phyloP scores from a whole-genome alignment of 2,113 vertebrate species.

The Uria aalge region DNA sequence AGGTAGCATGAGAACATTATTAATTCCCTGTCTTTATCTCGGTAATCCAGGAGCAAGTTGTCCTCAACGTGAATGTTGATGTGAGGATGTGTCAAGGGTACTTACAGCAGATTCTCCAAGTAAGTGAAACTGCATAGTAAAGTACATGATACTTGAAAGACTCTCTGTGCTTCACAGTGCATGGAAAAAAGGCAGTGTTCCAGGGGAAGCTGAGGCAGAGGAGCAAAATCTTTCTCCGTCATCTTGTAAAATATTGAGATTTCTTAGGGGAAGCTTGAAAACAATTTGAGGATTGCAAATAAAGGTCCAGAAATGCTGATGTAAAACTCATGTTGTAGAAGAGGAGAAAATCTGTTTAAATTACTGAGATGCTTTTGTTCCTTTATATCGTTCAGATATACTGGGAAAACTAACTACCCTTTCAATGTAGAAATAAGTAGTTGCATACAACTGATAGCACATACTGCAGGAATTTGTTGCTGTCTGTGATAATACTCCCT shows the following conservation, averaged over 20 bases:
- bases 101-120: background rate
- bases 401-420: background rate
- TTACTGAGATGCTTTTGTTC: background rate
- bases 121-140: background rate
- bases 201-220: background rate
- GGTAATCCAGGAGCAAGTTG: background rate
- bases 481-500: background rate
- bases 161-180: background rate
- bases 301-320: background rate
- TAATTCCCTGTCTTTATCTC: background rate
- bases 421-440: background rate
- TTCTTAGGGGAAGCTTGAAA: background rate
- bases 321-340: background rate
- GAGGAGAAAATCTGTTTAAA: background rate
- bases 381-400: background rate
- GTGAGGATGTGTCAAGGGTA: background rate
- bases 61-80: background rate
- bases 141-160: background rate
- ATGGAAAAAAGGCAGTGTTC: background rate
- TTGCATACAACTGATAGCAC: background rate
- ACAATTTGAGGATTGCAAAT: background rate
- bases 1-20: background rate
- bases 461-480: background rate
- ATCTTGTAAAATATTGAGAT: background rate
- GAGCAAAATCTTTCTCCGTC: background rate